phyloP scores from a whole-genome alignment of 2,113 vertebrate genomes.

The Ia io region DNA sequence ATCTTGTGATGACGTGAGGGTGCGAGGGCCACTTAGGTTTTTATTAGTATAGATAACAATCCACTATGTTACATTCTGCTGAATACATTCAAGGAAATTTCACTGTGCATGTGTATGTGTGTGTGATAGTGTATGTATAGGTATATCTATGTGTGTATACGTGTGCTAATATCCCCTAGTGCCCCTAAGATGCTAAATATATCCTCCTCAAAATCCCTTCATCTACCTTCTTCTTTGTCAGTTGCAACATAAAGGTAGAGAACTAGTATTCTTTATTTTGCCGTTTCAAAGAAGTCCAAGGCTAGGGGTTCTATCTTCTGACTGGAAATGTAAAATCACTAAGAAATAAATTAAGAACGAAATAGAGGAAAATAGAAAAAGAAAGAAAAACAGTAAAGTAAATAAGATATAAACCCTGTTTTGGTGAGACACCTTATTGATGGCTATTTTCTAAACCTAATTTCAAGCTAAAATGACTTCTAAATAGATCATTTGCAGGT shows the following conservation, averaged over 20 bases:
- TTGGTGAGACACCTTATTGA: background rate
- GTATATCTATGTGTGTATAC: background rate
- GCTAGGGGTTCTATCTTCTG: background rate
- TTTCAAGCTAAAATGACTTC: background rate
- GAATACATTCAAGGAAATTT: background rate
- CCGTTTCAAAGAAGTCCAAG: background rate
- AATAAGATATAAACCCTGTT: background rate
- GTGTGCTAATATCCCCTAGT: background rate
- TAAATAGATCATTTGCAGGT: background rate
- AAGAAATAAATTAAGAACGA: background rate
- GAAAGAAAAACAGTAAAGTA: background rate
- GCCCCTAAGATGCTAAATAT: background rate
- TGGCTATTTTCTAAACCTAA: background rate
- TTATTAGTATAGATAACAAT: background rate
- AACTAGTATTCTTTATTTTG: background rate
- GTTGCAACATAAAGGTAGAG: background rate
- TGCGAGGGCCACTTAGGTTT: too few relatives aligned
- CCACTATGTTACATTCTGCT: background rate
- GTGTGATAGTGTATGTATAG: background rate
- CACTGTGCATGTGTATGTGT: rapidly evolving
- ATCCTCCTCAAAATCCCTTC: background rate
- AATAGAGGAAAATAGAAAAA: background rate
- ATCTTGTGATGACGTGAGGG: too few relatives aligned
- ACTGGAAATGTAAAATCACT: background rate
- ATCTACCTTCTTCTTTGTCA: background rate